Base-by-base conservation (phyloP, 2,113 vertebrate species). In the Haemorhous mexicanus region DNA sequence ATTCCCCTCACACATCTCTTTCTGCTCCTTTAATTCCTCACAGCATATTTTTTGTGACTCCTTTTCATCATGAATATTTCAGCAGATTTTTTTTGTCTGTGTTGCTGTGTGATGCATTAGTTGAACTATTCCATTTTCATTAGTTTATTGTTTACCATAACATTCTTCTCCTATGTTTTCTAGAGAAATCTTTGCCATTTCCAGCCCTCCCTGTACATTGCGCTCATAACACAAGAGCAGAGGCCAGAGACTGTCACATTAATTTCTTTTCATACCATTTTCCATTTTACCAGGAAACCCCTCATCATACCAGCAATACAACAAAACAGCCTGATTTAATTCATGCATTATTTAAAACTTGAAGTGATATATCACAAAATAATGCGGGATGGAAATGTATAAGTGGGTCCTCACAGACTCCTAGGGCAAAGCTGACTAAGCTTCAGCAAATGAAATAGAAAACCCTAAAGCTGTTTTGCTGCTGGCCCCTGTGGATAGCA, bases 11-110 rank as follows among this genome's bases (percentile, higher is more conserved):
- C 39, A 89, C 7, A 37, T n/a, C 58, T 63, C 32, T 89, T 90
- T 93, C 53, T 91, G 33, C 63, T 91, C 20, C 77, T 67, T 90
- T 95, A 94, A 88, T 83, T 93, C 79, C 35, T 94, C 49, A 21
- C 26, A 80, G 44, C 13, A 55, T 70, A 85, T 81, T 90, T n/a
- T 96, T 90, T 47, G 20, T 90, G 82, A 58, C 70, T 79, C 87
- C 37, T 94, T 44, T 43, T 61, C 22, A 43, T 52, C 92, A 91
- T 96, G 19, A 95, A 94, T 94, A 93, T 93, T 97, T 96, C 79
- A 95, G 75, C n/a, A 79, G 67, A 50, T 28, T 5, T 35, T 41
- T 41, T 92, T 91, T 74, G 47, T 80, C 43, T 68, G 30, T 67
- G 53, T 82, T 64, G 61, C 44, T 62, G 23, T 35, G 41, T 52